Base-by-base conservation (phyloP, 2,888 invertebrate species). In the Lamellibrachia columna region DNA sequence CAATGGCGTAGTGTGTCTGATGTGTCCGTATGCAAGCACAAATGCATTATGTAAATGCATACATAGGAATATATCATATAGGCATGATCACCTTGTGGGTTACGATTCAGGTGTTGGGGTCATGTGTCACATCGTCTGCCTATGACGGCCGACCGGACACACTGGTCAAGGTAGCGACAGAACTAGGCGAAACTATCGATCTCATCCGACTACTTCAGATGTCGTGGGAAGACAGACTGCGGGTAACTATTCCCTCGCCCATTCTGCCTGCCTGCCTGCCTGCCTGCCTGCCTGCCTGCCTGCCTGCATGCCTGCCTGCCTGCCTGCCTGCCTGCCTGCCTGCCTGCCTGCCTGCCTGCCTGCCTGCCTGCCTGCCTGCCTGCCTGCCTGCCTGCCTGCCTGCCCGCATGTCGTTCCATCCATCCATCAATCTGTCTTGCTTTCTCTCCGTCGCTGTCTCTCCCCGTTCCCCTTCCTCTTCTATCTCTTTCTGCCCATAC, bases 201-300 rank as follows among this genome's bases (percentile, higher is more conserved):
- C 96, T 97, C 58, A 96, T 97, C 91, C 95, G 95, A 93, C 94
- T 97, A 52, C 95, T 97, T 90, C 97, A 97, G 94, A 95, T 97
- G 95, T 96, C 97, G 53, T 97, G 97, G 97, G 97, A 97, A 94
- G 97, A 97, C 93, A 95, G 97, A 93, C 95, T 97, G 7, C 95
- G 96, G 95, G 97, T 97, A 95, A 95, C 96, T 75, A 75, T n/a
- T 15, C 75, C 15, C n/a, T 75, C 75, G n/a, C 75, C n/a, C 75
- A 75, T 22, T 75, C 75, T 28, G 58, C 7, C 58, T 15, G 8
- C 15, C 58, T 15, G 58, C 15, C 58, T 7, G 58, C 15, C 58
- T 7, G 58, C 15, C 58, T 7, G 90, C 22, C 90, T 7, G 90
- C 22, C 90, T 7, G 90, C 22, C 90, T 7, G 90, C 22, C 90